These are phyloP conservation scores for Carlito syrichta DNA, from an alignment of 2,113 vertebrate genomes.

Conservation along the genomic window DNA sequence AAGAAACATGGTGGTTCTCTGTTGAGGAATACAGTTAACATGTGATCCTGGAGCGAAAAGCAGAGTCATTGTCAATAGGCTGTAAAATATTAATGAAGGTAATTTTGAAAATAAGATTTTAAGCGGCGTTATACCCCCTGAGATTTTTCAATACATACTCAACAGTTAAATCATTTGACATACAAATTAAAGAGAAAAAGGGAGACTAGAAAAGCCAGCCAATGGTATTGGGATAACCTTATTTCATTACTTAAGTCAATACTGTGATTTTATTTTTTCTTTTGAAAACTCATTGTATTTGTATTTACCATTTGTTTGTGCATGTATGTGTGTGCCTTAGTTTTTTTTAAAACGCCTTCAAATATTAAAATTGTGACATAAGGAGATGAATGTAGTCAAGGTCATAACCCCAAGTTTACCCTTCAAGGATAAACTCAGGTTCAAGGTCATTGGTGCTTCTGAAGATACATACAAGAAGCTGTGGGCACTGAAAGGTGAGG, in stretches of 20 bases:
- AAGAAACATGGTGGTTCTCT: neutral
- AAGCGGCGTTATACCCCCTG: neutral
- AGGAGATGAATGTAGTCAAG: neutral
- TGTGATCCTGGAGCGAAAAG: neutral
- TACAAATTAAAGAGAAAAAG: neutral
- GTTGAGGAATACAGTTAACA: neutral
- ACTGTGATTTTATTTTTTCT: constrained; percentile 39
- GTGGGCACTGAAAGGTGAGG: neutral
- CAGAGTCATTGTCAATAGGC: neutral
- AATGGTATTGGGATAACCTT: neutral
- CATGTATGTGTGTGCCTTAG: neutral
- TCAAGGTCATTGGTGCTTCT: neutral
- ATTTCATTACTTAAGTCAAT: constrained; percentile 55
- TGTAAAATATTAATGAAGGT: neutral
- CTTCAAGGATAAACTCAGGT: no score
- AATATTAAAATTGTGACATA: neutral
- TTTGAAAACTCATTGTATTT: neutral
- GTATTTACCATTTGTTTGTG: neutral
- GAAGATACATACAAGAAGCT: neutral
- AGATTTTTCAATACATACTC: constrained; percentile 56
- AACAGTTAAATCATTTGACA: neutral
- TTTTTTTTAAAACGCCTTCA: neutral
- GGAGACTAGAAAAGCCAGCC: neutral
- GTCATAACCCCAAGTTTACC: neutral
- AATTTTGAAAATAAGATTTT: constrained; percentile 60